Evolutionary conservation across 2,888 invertebrate species (phyloP), one percentile per base, ranked within the genome.

Genomic region (Poecilobothrus nobilitatus): DNA sequence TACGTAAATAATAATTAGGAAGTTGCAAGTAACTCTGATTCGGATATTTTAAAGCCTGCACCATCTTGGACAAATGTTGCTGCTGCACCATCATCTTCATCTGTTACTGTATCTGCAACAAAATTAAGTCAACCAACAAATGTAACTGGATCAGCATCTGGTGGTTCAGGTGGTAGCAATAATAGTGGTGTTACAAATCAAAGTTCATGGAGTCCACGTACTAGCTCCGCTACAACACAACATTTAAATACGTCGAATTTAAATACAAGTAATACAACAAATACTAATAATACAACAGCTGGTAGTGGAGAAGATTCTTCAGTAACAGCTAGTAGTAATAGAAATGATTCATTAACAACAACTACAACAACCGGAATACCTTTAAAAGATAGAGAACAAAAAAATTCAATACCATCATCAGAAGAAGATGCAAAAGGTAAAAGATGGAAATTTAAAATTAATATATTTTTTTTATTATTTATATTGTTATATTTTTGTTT

Each of bases 361-460:
- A 65, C 68, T 63, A 66, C 67, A 68, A 67, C 66, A 22, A 22
- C 65, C 65, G 65, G n/a, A 12, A n/a, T 53, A 12, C n/a, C 75
- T 8, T 62, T 63, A 41, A 71, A 71, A 71, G 65, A 70, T 34
- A 66, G 66, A 41, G 34, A 22, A 34, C 66, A 21, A 12, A 22
- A 21, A 21, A 41, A 22, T 37, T 33, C 66, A 70, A 34, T 68
- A 73, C 6, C 75, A 70, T 63, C 72, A 53, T 75, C 84, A 67
- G 86, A 86, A 68, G 87, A 87, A 65, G 87, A 87, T 71, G 84
- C 86, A 71, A 86, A 85, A 77, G 87, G 87, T 73, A 86, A 84
- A 62, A 33, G 21, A 18, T 53, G 34, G 34, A n/a, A n/a, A n/a
- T n/a, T n/a, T n/a, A n/a, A n/a, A n/a, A n/a, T n/a, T n/a, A n/a